Conservation (phyloP, 2,113 vertebrate genomes). For the Cettia cetti region DNA sequence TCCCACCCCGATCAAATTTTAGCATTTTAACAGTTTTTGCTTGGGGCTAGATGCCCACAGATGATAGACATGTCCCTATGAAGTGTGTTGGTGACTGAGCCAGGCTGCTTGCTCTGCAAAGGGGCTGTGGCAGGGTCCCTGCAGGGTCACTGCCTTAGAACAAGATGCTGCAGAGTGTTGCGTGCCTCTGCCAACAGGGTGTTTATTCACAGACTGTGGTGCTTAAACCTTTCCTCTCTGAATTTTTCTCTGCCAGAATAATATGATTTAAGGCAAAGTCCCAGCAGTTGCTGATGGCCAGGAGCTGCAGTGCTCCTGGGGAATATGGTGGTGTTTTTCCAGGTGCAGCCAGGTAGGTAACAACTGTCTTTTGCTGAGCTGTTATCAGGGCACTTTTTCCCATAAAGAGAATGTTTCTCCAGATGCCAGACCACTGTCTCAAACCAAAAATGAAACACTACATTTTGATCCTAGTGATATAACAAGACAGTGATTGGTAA, state of each 20-base stretch:
- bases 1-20: too few relatives aligned
- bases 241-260: neutral
- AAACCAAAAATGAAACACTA: neutral
- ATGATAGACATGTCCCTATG: accelerated
- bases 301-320: neutral
- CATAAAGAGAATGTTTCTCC: neutral
- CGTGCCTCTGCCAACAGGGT: neutral
- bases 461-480: too few relatives aligned
- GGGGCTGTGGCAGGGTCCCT: neutral
- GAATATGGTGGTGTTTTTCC: neutral
- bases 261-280: neutral
- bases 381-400: neutral
- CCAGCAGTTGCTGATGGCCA: neutral
- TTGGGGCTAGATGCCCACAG: neutral
- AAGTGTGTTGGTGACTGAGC: neutral
- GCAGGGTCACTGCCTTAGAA: neutral
- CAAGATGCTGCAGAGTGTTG: neutral
- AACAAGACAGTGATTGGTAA: too few relatives aligned
- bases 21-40: neutral
- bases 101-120: neutral
- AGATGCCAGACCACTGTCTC: neutral
- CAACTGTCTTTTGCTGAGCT: neutral
- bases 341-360: too few relatives aligned
- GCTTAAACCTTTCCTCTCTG: neutral
- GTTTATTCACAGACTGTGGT: neutral